A percentile compares a stretch with the other conserved stretches of the same genome.
Conservation (phyloP, 2,888 invertebrate species). For the Tachina grossa region DNA sequence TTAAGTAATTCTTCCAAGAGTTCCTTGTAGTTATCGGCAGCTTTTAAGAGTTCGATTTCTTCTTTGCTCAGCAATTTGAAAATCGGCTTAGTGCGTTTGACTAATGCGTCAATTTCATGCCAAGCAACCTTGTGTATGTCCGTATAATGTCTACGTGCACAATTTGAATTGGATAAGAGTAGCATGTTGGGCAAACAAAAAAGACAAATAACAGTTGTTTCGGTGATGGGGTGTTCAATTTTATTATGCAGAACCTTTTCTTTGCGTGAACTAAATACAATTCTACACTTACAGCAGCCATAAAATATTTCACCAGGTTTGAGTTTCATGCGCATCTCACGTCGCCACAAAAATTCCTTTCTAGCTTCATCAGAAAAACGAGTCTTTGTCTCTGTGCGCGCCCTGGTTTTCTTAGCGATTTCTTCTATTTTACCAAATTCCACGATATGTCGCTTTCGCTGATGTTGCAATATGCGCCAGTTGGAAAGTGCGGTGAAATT, state of each 20-base stretch:
- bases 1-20: conserved; percentile 44
- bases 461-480: conserved; percentile 58
- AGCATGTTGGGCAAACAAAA: conserved; percentile 49
- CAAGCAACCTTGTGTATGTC: conserved; percentile 63
- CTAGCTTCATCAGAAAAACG: conserved; percentile 51
- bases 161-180: conserved; percentile 38
- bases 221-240: conserved; percentile 59
- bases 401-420: conserved; percentile 45
- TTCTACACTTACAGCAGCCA: conserved; percentile 55
- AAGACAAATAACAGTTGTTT: conserved; percentile 54
- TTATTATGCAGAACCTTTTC: conserved; percentile 60
- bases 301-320: conserved; percentile 59
- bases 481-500: conserved; percentile 53
- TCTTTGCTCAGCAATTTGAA: conserved; percentile 38
- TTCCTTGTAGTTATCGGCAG: conserved; percentile 42
- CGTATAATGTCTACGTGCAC: conserved; percentile 54
- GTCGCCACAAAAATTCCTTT: conserved; percentile 54
- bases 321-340: conserved; percentile 49
- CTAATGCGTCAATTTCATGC: conserved; percentile 63
- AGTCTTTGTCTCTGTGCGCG: conserved; percentile 40
- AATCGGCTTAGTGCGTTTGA: conserved; percentile 58
- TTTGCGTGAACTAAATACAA: conserved; percentile 53
- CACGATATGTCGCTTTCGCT: conserved; percentile 58
- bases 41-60: conserved; percentile 52
- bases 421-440: conserved; percentile 62